Percentiles rank a stretch among this genome's conserved stretches.
These are phyloP conservation scores for Dromius quadrimaculatus DNA, from an alignment of 2,888 invertebrate genomes.

Conservation along the genomic window DNA sequence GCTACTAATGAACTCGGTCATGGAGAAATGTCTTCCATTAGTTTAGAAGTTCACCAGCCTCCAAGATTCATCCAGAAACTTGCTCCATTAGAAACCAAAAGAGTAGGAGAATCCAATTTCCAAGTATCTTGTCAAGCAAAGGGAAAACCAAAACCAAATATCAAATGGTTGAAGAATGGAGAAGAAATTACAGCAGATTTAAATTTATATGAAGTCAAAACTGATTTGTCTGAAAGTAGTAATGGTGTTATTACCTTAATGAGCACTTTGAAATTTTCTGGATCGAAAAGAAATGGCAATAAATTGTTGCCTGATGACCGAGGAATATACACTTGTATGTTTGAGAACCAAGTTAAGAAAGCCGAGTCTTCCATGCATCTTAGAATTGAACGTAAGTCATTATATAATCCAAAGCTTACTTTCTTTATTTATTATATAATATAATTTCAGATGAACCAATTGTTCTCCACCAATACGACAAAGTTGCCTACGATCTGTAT, in stretches of 20 bases:
- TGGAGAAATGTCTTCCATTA: slow-evolving; percentile 86
- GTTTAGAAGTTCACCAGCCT: slow-evolving; percentile 88
- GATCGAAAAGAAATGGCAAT: slow-evolving; percentile 81
- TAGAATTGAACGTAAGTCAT: slow-evolving; percentile 85
- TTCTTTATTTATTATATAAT: neutral
- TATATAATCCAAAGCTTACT: neutral
- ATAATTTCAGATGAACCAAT: slow-evolving; percentile 82
- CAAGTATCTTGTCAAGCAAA: slow-evolving; percentile 86
- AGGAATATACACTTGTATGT: slow-evolving; percentile 88
- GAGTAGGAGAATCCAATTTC: slow-evolving; percentile 84
- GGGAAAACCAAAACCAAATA: slow-evolving; percentile 87
- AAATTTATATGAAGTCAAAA: slow-evolving; percentile 85
- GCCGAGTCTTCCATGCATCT: slow-evolving; percentile 91
- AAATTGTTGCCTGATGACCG: slow-evolving; percentile 86
- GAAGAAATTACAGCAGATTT: slow-evolving; percentile 82
- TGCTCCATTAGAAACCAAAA: slow-evolving; percentile 84
- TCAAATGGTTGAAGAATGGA: slow-evolving; percentile 90
- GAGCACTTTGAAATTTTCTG: slow-evolving; percentile 84
- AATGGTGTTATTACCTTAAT: slow-evolving; percentile 86
- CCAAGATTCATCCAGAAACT: slow-evolving; percentile 87
- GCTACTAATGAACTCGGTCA: slow-evolving; percentile 91
- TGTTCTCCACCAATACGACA: slow-evolving; percentile 84
- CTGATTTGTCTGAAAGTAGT: slow-evolving; percentile 80
- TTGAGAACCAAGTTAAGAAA: slow-evolving; percentile 90
- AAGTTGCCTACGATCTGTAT: slow-evolving; percentile 87